Evolutionary conservation across 1,140 invertebrate genomes (phyloP).

Genomic region (Temnothorax longispinosus): DNA sequence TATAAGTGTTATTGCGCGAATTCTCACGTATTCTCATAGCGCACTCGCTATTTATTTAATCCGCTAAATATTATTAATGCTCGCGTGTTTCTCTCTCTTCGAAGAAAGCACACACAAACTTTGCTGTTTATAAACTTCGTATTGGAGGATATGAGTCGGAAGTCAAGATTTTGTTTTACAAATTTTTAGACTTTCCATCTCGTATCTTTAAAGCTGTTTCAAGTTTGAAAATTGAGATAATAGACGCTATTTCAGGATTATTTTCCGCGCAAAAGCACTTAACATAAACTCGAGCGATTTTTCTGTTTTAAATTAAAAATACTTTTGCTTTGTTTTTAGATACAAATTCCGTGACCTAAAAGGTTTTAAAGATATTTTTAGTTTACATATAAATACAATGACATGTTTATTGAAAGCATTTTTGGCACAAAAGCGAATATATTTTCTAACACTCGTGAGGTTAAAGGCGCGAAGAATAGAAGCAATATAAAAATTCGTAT

Average conservation of each 20-base stretch:
- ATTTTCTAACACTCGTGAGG: constrained; percentile 8
- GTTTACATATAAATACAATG: background rate
- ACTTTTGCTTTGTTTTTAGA: background rate
- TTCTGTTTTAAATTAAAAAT: background rate
- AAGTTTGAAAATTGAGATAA: background rate
- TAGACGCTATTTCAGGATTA: background rate
- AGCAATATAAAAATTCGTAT: background rate
- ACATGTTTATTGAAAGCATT: constrained; percentile 15
- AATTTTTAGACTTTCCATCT: background rate
- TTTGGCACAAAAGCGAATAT: constrained; percentile 24
- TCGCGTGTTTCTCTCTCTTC: background rate
- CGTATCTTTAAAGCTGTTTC: background rate
- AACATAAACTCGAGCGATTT: background rate
- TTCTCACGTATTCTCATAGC: background rate
- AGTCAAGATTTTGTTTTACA: background rate
- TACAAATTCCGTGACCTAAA: background rate
- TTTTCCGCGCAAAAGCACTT: background rate
- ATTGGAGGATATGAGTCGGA: background rate
- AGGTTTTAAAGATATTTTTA: background rate
- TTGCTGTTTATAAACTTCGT: background rate
- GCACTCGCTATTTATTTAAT: background rate
- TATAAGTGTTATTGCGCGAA: background rate
- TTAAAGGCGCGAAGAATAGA: constrained; percentile 33
- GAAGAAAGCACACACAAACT: background rate
- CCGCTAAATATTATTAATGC: background rate